A percentile compares a stretch with the other conserved stretches of the same genome.
phyloP scores from a whole-genome alignment of 1,140 invertebrate species.

The Drosophila chauvacae region DNA sequence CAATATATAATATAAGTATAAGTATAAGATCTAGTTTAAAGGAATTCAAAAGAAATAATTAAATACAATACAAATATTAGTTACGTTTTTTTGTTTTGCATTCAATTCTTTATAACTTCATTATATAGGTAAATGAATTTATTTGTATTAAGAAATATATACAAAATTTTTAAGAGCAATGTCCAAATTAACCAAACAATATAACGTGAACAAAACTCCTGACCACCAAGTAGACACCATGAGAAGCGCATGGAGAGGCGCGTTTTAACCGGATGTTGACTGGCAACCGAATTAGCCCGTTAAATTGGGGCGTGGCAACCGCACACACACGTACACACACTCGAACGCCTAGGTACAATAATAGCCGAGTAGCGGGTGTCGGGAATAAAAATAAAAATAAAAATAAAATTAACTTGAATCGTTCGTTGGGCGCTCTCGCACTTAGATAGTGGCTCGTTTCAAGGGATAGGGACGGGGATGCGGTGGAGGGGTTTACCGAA shows the following conservation, averaged over 20 bases:
- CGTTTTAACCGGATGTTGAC: not conserved
- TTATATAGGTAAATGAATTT: too few species aligned
- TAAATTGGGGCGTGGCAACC: constrained; percentile 31
- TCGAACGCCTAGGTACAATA: constrained; percentile 12
- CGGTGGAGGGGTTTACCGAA: constrained; percentile 49
- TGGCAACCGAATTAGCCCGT: constrained; percentile 8
- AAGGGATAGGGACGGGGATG: not conserved
- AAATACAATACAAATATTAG: too few species aligned
- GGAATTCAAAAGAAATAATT: too few species aligned
- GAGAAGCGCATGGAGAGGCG: constrained; percentile 8
- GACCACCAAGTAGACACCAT: not conserved
- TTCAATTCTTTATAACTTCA: too few species aligned
- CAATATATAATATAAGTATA: too few species aligned
- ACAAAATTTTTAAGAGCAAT: too few species aligned
- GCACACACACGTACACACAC: constrained; percentile 7
- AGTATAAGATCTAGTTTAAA: too few species aligned
- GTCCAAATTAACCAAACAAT: not conserved
- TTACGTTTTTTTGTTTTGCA: too few species aligned
- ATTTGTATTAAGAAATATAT: too few species aligned
- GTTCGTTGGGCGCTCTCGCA: constrained; percentile 15
- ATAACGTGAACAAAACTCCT: not conserved
- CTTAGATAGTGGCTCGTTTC: constrained; percentile 24
- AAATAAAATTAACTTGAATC: constrained; percentile 55
- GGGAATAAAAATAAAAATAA: constrained; percentile 54
- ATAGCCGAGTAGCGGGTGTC: constrained; percentile 31